Conservation (phyloP, 2,797 vertebrate species). For the Tarsius wallacei region DNA sequence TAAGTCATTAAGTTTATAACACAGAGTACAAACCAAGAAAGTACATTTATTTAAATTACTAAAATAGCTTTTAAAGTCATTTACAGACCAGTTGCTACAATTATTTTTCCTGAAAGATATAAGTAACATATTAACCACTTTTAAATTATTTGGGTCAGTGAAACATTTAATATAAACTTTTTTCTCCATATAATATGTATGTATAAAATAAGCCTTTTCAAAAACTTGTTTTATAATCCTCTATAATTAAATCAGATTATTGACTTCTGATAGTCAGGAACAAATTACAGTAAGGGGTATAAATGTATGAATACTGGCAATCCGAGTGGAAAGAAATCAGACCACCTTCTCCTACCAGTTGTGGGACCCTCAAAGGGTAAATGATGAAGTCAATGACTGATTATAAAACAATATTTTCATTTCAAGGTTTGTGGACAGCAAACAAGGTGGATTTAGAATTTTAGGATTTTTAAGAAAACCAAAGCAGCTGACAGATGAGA, state of each 20-base stretch:
- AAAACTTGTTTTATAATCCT: constrained; percentile 75
- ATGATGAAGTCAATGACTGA: constrained; percentile 15
- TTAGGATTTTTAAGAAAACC: constrained; percentile 36
- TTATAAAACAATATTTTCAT: constrained; percentile 42
- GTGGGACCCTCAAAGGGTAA: background rate
- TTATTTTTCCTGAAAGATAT: constrained; percentile 80
- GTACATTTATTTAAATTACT: constrained; percentile 90
- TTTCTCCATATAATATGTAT: constrained; percentile 86
- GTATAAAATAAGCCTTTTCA: constrained; percentile 83
- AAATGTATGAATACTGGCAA: background rate
- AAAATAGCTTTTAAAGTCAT: constrained; percentile 88
- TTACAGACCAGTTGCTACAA: constrained; percentile 85
- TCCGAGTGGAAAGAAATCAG: constrained; percentile 15
- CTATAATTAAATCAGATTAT: constrained; percentile 68
- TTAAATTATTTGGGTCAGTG: constrained; percentile 86
- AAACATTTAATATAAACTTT: constrained; percentile 87
- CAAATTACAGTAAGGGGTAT: constrained; percentile 31
- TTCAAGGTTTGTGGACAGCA: constrained; percentile 33
- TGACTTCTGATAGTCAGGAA: constrained; percentile 61
- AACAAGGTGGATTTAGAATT: constrained; percentile 38
- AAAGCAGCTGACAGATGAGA: constrained; percentile 61
- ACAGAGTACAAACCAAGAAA: constrained; percentile 83
- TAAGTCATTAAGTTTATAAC: constrained; percentile 68
- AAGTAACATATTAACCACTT: constrained; percentile 83
- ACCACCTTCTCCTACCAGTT: background rate